phyloP scores from a whole-genome alignment of 2,888 invertebrate species.

The Halictus quadricinctus region DNA sequence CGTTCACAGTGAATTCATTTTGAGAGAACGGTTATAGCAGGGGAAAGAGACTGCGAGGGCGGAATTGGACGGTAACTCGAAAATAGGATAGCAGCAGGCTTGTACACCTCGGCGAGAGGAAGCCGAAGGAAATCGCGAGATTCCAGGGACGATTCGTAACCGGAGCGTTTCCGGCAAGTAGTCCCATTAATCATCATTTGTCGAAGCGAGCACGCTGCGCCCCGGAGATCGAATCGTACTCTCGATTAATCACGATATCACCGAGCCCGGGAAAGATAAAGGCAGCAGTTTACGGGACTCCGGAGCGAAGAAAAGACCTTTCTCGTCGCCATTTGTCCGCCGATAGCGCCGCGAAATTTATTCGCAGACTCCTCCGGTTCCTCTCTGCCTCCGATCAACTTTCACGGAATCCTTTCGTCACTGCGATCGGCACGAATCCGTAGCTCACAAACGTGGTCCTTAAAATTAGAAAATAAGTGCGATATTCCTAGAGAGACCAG shows the following conservation, averaged over 20 bases:
- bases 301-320: conserved; percentile 34
- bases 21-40: not conserved
- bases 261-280: conserved; percentile 54
- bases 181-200: conserved; percentile 74
- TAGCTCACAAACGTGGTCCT: too few relatives aligned
- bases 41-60: not conserved
- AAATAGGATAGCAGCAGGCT: not conserved
- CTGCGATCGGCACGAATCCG: not conserved
- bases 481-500: not conserved
- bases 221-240: conserved; percentile 63
- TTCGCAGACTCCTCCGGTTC: conserved; percentile 5
- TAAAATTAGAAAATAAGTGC: not conserved
- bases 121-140: conserved; percentile 40
- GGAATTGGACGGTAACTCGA: not conserved
- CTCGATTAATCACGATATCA: conserved; percentile 69
- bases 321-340: conserved; percentile 44
- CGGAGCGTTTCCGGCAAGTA: conserved; percentile 52
- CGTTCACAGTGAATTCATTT: not conserved
- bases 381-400: not conserved
- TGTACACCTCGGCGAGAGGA: not conserved
- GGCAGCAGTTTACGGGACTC: conserved; percentile 19
- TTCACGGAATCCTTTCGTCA: not conserved
- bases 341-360: conserved; percentile 45
- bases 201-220: conserved; percentile 59
- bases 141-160: conserved; percentile 58